Evolutionary conservation across 1,140 invertebrate species (phyloP), one percentile per base, ranked within the genome.

Genomic region (Papilio machaon): DNA sequence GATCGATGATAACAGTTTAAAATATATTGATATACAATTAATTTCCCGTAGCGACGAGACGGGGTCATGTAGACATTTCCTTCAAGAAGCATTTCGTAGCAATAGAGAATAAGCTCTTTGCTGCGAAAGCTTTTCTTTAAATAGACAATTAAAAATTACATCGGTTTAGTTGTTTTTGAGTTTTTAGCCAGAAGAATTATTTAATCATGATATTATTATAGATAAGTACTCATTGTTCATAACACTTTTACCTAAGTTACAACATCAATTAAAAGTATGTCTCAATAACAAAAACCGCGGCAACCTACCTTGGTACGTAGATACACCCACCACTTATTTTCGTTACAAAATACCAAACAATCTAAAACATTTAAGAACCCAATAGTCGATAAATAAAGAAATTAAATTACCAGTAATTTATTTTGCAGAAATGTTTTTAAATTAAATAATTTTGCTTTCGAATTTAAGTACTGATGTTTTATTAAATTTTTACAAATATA

Each of bases 321-420:
- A 35, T 30, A 70, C 64, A 70, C 5, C 64, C 64, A 70, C 23
- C 23, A 70, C 23, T 70, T 70, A 38, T 38, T 70, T 70, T 70
- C 5, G 64, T 70, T 35, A 70, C 64, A 70, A 70, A 70, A 70
- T 30, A 35, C 64, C 23, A 70, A 70, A 70, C 64, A 38, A 70
- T 15, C 30, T 70, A 38, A 67, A 67, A 67, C 30, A 13, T 70
- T 70, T 70, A 70, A 70, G 30, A 70, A 64, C 60, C 54, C 54
- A 58, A n/a, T 17, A 13, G 30, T 70, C 5, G 30, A 38, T 70
- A 13, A 38, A 67, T 23, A 35, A 15, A 35, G 64, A 35, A 67
- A 67, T 0, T 13, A 70, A 70, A 70, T 38, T 70, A 64, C 10
- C 1, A 58, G n/a, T 19, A 58, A 6, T 9, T 30, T 64, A 64